A percentile compares a stretch with the other conserved stretches of the same genome.
Conservation (phyloP, 1,140 invertebrate species). For the Lamellibrachia luymesi region DNA sequence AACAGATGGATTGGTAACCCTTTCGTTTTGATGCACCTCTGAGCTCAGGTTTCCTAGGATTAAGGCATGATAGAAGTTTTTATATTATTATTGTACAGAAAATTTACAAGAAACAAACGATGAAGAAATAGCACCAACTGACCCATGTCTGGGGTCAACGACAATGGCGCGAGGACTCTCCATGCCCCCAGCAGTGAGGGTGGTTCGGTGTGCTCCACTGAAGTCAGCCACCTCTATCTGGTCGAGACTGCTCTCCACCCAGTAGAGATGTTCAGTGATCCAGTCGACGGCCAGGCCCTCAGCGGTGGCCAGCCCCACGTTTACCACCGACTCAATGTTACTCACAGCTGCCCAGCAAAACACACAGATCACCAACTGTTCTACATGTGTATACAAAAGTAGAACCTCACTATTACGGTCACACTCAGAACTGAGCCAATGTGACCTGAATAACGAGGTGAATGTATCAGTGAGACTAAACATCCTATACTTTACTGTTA, state of each 20-base stretch:
- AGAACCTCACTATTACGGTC: no score
- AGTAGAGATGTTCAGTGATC: conserved; percentile 95
- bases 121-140: conserved; percentile 31
- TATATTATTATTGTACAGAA: neutral
- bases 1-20: no score
- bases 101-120: neutral
- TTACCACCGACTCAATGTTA: conserved; percentile 79
- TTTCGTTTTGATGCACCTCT: neutral
- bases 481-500: no score
- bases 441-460: no score
- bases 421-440: no score
- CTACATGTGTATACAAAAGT: neutral
- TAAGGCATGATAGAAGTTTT: no score
- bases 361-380: neutral
- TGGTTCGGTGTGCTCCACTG: conserved; percentile 75
- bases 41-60: neutral
- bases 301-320: conserved; percentile 74
- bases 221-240: conserved; percentile 86
- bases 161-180: conserved; percentile 82
- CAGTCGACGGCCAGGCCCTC: conserved; percentile 97
- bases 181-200: conserved; percentile 80
- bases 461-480: no score
- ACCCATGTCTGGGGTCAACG: conserved; percentile 76
- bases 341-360: conserved; percentile 63
- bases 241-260: conserved; percentile 84